phyloP scores from a whole-genome alignment of 2,888 invertebrate species.

The Charanyca ferruginea region DNA sequence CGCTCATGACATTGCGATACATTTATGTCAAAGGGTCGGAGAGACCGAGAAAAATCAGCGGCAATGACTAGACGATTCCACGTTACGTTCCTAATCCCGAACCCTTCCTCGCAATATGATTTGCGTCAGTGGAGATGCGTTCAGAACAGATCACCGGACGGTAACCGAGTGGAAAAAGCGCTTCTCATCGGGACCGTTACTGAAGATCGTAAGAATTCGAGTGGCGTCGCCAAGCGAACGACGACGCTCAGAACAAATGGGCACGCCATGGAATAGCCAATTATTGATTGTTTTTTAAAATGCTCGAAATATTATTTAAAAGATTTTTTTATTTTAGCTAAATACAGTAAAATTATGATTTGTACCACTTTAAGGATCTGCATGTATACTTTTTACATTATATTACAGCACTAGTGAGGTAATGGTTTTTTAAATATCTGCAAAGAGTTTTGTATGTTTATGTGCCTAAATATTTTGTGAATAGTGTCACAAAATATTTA shows the following conservation, averaged over 20 bases:
- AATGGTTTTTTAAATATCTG: no score
- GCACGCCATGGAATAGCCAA: slow-evolving; percentile 31
- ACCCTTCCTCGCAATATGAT: slow-evolving; percentile 91
- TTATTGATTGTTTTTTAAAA: slow-evolving; percentile 51
- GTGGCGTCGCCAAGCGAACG: slow-evolving; percentile 71
- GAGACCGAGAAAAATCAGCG: slow-evolving; percentile 83
- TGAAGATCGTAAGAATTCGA: slow-evolving; percentile 78
- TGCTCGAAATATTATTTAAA: background rate
- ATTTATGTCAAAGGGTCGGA: slow-evolving; percentile 63
- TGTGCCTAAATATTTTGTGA: no score
- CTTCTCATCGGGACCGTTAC: slow-evolving; percentile 87
- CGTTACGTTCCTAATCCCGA: slow-evolving; percentile 83
- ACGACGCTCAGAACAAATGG: slow-evolving; percentile 56
- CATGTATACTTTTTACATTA: no score
- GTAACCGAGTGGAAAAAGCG: slow-evolving; percentile 91
- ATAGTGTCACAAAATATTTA: no score
- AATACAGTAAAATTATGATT: no score
- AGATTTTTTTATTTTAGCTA: no score
- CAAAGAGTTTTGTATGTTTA: no score
- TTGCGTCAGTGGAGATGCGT: slow-evolving; percentile 90
- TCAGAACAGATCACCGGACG: slow-evolving; percentile 89
- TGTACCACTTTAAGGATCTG: no score
- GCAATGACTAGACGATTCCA: slow-evolving; percentile 85
- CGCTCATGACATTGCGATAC: slow-evolving; percentile 70
- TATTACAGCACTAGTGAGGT: no score